Evolutionary conservation across 2,113 vertebrate genomes (phyloP), one percentile per base, ranked within the genome.

Genomic region (Onychostruthus taczanowskii): DNA sequence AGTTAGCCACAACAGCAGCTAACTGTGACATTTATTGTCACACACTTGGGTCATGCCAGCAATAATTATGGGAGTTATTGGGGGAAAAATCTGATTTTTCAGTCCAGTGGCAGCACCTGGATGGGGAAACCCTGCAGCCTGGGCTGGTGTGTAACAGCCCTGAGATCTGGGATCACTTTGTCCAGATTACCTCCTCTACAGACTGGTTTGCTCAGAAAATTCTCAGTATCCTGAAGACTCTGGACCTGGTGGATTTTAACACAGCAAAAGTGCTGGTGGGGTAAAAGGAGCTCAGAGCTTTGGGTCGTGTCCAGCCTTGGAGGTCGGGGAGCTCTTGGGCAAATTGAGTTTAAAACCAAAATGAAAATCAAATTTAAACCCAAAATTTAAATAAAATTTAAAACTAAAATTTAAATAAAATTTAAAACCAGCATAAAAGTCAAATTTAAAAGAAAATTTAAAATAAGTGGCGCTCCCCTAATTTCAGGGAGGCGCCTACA

Each of bases 31-130:
- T 20, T 1, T 1, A 56, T 37, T 37, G 30, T 17, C 49, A 11
- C 81, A 22, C 39, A 0, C 5, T 7, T 5, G 7, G 2, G 0
- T 31, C n/a, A 10, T 2, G 1, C 16, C 3, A 44, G 82, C 39
- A 35, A 26, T 16, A 50, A 31, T 62, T 33, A 41, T 1, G 5
- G 56, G 56, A 43, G 1, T 53, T 58, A 8, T 3, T 49, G 62
- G 90, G 52, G 4, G 0, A 19, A 10, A 83, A 82, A 1, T 50
- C 53, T 6, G 7, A 26, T 63, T 83, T 92, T 75, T 82, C 56
- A 59, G 0, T 7, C 1, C 9, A 2, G 30, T 16, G 27, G 59
- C 11, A 77, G 53, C 46, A 28, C 27, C 2, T 7, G 3, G 56
- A 20, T 1, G 21, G 62, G 39, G 39, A 70, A 70, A n/a, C 41